Evolutionary conservation across 2,113 vertebrate species (phyloP), one percentile per base, ranked within the genome.

Genomic region (Nycticebus coucang): DNA sequence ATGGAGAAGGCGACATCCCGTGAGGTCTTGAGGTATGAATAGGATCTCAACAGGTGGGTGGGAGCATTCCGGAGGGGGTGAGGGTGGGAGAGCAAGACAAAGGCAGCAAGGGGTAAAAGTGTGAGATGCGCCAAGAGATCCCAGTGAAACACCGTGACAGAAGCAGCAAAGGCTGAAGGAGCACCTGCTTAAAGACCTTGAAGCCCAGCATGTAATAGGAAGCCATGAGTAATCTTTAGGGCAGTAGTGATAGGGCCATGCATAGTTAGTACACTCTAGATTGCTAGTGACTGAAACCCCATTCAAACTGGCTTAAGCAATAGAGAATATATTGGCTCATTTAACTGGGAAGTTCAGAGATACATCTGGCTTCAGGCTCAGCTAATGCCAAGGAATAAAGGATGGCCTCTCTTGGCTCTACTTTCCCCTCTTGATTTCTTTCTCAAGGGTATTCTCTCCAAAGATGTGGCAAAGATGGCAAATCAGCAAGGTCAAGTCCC

Each of bases 381-480:
- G 53, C 45, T 66, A 35, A 57, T 81, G 24, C 55, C 81, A 72
- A 74, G 30, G 35, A 85, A 60, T 75, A 90, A 86, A 86, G 19
- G 21, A 81, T 17, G n/a, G 26, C 59, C 81, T 64, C 72, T 66
- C n/a, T 80, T 33, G 22, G 50, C 24, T 75, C 68, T 19, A 28
- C 26, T n/a, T 64, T n/a, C 68, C 68, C 60, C 35, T 75, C 72
- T 95, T 72, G 64, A 64, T 78, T 94, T 87, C 64, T 91, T 85
- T 79, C 75, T 87, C 87, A 77, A 17, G 11, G 57, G 53, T 14
- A 2, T 14, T 53, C 62, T 62, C 35, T 68, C 62, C 60, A 69
- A 28, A 26, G 53, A 64, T 60, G 33, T 24, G 53, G 45, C 81
- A 53, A 90, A 81, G 33, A 68, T 17, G 21, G 14, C 12, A 6